Conservation (phyloP, 2,113 vertebrate species). For the Chamaea fasciata region DNA sequence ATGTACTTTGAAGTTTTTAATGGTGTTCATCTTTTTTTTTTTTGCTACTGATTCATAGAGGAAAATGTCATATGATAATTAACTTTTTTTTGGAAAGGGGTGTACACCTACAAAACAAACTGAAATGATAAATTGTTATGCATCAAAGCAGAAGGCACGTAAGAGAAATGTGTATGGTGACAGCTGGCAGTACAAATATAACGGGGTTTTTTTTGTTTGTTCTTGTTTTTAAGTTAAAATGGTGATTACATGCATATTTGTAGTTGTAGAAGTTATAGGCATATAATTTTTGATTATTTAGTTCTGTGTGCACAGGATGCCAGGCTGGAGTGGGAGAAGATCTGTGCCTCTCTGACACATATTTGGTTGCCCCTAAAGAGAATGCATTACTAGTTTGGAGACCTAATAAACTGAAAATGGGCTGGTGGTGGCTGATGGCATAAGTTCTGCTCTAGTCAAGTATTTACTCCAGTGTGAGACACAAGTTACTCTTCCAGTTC, state of each 20-base stretch:
- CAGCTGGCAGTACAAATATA: background rate
- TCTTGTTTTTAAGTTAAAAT: background rate
- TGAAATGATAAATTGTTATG: background rate
- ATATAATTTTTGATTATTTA: background rate
- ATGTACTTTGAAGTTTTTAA: background rate
- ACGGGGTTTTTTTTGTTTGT: background rate
- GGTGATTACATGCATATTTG: background rate
- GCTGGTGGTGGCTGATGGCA: background rate
- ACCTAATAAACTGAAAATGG: background rate
- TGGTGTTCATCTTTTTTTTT: background rate
- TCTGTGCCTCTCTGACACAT: background rate
- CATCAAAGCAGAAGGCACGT: background rate
- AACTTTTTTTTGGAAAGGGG: fast-evolving
- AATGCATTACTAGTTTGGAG: background rate
- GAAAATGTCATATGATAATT: background rate
- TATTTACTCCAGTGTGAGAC: background rate
- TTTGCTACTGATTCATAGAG: background rate
- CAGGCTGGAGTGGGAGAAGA: background rate
- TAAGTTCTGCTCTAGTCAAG: background rate
- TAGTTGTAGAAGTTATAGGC: background rate
- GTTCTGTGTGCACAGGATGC: background rate
- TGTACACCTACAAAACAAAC: background rate
- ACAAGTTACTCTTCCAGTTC: background rate
- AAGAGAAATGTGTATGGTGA: background rate
- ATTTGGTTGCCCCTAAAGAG: background rate